Conservation (phyloP, 2,113 vertebrate genomes). For the Salminus brasiliensis region DNA sequence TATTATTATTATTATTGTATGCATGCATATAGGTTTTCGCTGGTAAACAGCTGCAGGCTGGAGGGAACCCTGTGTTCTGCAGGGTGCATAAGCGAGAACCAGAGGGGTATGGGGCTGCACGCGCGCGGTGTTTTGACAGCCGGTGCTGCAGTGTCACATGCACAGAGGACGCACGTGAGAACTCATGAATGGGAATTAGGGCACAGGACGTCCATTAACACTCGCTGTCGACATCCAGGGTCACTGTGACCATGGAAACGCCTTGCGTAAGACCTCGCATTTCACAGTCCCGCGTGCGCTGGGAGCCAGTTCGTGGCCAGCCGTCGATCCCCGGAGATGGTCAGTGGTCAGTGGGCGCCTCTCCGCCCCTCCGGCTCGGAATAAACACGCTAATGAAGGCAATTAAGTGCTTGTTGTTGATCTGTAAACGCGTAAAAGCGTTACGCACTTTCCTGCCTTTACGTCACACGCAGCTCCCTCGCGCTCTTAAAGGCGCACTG, state of each 20-base stretch:
- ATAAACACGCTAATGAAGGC: conserved; percentile 10
- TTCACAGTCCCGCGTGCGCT: no score
- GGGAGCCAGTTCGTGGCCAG: no score
- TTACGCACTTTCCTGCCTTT: conserved; percentile 48
- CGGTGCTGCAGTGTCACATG: conserved; percentile 13
- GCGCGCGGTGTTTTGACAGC: conserved; percentile 40
- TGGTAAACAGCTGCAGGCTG: not conserved
- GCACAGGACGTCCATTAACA: not conserved
- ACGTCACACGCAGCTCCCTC: conserved; percentile 71
- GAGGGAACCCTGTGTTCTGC: not conserved
- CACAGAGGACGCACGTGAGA: not conserved
- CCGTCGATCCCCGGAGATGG: not conserved
- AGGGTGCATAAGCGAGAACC: not conserved
- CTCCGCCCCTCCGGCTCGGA: not conserved
- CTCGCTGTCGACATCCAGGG: not conserved
- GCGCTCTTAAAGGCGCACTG: conserved; percentile 67
- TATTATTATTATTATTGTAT: no score
- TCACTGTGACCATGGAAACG: not conserved
- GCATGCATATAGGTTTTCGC: no score
- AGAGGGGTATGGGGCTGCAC: not conserved
- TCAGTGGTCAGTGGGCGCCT: no score
- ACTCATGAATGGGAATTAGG: not conserved
- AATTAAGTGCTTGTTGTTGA: not conserved
- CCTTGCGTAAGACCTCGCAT: not conserved
- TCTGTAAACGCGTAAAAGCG: conserved; percentile 30